phyloP scores from a whole-genome alignment of 2,113 vertebrate genomes.

The Limanda limanda region DNA sequence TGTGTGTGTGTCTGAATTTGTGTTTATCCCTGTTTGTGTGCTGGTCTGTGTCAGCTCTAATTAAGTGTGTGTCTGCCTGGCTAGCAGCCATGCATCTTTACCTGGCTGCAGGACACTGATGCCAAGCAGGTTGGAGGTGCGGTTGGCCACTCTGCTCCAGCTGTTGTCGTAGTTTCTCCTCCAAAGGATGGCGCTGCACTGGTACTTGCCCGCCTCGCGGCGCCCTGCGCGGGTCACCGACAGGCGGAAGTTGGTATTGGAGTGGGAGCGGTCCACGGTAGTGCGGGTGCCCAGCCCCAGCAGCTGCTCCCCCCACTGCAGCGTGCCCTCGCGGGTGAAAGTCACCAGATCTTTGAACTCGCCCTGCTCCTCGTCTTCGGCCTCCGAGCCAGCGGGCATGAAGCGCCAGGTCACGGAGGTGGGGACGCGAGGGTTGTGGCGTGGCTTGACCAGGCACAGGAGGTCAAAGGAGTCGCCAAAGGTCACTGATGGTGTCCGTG shows the following conservation, averaged over 20 bases:
- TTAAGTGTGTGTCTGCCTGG: constrained; percentile 51
- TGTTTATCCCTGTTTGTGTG: constrained; percentile 45
- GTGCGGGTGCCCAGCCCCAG: constrained; percentile 89
- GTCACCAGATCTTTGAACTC: constrained; percentile 94
- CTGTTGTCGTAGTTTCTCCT: constrained; percentile 91
- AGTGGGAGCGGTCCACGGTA: constrained; percentile 90
- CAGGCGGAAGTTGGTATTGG: constrained; percentile 93
- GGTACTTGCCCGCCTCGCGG: constrained; percentile 94
- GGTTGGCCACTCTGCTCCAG: constrained; percentile 91
- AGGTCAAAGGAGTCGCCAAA: constrained; percentile 95
- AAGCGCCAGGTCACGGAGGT: constrained; percentile 95
- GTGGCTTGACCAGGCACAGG: constrained; percentile 95
- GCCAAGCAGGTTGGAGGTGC: constrained; percentile 94
- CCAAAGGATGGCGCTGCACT: constrained; percentile 93
- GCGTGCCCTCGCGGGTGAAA: constrained; percentile 91
- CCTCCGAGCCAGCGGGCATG: constrained; percentile 83
- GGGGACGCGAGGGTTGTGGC: constrained; percentile 89
- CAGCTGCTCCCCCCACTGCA: constrained; percentile 92
- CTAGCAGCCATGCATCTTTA: constrained; percentile 64
- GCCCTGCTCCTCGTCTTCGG: constrained; percentile 71
- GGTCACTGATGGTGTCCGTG: constrained; percentile 91
- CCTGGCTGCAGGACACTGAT: constrained; percentile 93
- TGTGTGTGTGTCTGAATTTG: constrained; percentile 25
- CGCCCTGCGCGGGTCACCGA: constrained; percentile 93
- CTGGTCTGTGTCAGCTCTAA: constrained; percentile 44